These are phyloP conservation scores for Baryphthengus martii DNA, from an alignment of 2,113 vertebrate species.

Conservation along the genomic window DNA sequence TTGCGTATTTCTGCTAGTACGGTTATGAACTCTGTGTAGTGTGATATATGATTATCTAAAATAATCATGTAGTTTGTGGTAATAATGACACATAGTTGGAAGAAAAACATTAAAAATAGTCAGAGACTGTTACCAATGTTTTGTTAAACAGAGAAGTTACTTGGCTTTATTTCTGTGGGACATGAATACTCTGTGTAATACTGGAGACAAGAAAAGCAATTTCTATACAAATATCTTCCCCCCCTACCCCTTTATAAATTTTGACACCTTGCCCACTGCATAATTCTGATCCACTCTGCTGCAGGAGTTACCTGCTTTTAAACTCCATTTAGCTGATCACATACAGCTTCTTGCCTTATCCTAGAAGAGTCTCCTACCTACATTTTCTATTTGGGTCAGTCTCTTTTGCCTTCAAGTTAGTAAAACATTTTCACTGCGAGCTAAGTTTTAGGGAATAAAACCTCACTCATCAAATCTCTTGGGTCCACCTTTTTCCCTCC, in stretches of 20 bases:
- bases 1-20: not conserved
- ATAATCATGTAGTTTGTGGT: not conserved
- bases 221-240: not conserved
- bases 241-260: not conserved
- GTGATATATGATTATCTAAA: not conserved
- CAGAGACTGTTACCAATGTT: not conserved
- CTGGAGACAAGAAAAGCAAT: not conserved
- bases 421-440: not conserved
- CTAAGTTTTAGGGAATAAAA: not conserved
- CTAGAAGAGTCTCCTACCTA: not conserved
- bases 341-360: not conserved
- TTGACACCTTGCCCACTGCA: not conserved
- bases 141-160: not conserved
- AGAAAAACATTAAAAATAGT: not conserved
- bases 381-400: not conserved
- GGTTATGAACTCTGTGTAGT: not conserved
- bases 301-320: not conserved
- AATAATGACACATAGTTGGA: not conserved
- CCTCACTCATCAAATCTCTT: not conserved
- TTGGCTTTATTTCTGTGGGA: not conserved
- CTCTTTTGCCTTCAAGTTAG: not conserved
- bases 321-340: rapidly evolving
- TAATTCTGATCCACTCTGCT: not conserved
- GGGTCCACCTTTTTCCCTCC: not conserved
- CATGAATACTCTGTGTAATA: not conserved